These are phyloP conservation scores for Carapus acus DNA, from an alignment of 2,797 vertebrate genomes.

Conservation along the genomic window DNA sequence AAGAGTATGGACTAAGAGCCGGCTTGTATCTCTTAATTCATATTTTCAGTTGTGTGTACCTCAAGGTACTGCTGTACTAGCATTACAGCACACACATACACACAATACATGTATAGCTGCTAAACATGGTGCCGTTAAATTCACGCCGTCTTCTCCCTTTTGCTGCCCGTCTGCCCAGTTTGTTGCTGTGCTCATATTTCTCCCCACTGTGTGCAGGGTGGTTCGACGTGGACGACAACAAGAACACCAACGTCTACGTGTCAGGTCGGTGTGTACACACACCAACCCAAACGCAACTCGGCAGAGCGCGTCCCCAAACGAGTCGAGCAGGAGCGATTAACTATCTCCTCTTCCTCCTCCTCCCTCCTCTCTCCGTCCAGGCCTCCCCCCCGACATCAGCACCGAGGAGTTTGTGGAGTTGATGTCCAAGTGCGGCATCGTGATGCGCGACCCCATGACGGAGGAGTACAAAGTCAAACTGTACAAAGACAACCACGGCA, in stretches of 20 bases:
- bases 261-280: constrained; percentile 84
- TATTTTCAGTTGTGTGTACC: too few species aligned
- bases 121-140: too few species aligned
- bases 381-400: constrained; percentile 89
- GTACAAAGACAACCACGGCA: constrained; percentile 91
- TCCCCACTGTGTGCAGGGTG: constrained; percentile 73
- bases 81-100: too few species aligned
- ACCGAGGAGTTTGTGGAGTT: constrained; percentile 85
- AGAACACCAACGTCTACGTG: constrained; percentile 96
- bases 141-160: too few species aligned
- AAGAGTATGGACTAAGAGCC: too few species aligned
- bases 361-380: constrained; percentile 52
- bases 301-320: too few species aligned
- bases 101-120: too few species aligned
- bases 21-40: too few species aligned
- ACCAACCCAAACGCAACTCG: too few species aligned
- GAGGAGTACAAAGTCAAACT: constrained; percentile 94
- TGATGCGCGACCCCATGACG: constrained; percentile 89
- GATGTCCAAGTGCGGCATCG: constrained; percentile 95
- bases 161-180: too few species aligned
- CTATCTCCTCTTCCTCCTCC: neutral
- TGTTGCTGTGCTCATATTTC: neutral
- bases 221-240: constrained; percentile 90
- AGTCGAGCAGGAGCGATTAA: neutral
- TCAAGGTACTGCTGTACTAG: too few species aligned